A percentile compares a stretch with the other conserved stretches of the same genome.
Evolutionary conservation across 2,888 invertebrate species (phyloP).

Genomic region (Andrena bicolor): DNA sequence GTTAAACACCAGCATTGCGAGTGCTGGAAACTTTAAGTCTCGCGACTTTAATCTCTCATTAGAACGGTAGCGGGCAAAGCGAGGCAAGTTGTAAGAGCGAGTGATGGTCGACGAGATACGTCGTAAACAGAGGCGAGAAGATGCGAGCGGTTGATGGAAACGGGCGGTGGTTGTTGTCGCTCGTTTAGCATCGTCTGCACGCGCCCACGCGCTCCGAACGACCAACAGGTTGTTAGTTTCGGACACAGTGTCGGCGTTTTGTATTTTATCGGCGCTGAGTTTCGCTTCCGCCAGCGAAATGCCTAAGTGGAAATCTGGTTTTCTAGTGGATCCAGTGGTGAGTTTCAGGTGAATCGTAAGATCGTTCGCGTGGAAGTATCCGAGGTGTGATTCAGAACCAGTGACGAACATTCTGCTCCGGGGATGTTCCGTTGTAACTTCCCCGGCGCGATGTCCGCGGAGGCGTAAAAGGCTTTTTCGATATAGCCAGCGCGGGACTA

Average conservation of each 20-base stretch:
- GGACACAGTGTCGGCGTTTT: slow-evolving; percentile 28
- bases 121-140: slow-evolving; percentile 8
- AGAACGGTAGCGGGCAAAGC: not conserved
- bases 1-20: not conserved
- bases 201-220: slow-evolving; percentile 54
- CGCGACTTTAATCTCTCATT: slow-evolving; percentile 8
- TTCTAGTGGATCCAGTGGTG: not conserved
- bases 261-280: slow-evolving; percentile 3
- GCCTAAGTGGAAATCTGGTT: not conserved
- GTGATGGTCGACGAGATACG: not conserved
- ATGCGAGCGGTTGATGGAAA: slow-evolving; percentile 5
- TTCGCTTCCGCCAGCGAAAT: not conserved
- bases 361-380: not conserved
- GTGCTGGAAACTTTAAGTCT: not conserved
- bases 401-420: too few species aligned
- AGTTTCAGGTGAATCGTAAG: not conserved
- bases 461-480: not conserved
- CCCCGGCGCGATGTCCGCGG: not conserved
- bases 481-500: not conserved
- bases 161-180: slow-evolving; percentile 28
- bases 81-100: too few species aligned
- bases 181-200: slow-evolving; percentile 51
- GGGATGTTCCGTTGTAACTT: not conserved
- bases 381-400: too few species aligned
- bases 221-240: slow-evolving; percentile 56